A percentile compares a stretch with the other conserved stretches of the same genome.
phyloP scores from a whole-genome alignment of 2,888 invertebrate species.

The Hypercompe scribonia region DNA sequence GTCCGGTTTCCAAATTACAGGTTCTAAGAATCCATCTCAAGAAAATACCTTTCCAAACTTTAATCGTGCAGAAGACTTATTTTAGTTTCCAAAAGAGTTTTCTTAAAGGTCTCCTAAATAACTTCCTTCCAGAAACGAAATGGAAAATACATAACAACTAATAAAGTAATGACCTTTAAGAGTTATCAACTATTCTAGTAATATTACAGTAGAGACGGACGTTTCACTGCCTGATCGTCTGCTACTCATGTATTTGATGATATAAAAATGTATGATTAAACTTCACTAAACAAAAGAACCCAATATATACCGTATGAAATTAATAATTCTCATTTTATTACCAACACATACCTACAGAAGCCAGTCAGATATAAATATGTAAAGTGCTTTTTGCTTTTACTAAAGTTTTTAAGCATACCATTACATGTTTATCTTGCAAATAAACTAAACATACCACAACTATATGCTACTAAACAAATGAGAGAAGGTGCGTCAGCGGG shows the following conservation, averaged over 20 bases:
- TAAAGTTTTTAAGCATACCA: not conserved
- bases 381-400: not conserved
- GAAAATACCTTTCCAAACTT: no score
- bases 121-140: no score
- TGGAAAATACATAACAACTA: no score
- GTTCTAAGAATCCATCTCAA: no score
- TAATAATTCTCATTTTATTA: not conserved
- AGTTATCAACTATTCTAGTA: no score
- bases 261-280: not conserved
- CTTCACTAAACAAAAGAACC: not conserved
- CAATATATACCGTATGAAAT: not conserved
- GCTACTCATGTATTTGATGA: no score
- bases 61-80: not conserved
- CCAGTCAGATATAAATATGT: not conserved
- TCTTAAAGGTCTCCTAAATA: no score
- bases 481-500: conserved; percentile 23
- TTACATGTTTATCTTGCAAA: not conserved
- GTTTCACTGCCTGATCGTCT: no score
- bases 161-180: no score
- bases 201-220: no score
- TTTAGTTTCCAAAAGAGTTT: no score
- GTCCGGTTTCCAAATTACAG: no score
- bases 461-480: conserved; percentile 11
- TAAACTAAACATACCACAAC: not conserved
- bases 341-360: not conserved